A percentile compares a stretch with the other conserved stretches of the same genome.
Conservation (phyloP, 2,888 invertebrate genomes). For the Molorchus minor region DNA sequence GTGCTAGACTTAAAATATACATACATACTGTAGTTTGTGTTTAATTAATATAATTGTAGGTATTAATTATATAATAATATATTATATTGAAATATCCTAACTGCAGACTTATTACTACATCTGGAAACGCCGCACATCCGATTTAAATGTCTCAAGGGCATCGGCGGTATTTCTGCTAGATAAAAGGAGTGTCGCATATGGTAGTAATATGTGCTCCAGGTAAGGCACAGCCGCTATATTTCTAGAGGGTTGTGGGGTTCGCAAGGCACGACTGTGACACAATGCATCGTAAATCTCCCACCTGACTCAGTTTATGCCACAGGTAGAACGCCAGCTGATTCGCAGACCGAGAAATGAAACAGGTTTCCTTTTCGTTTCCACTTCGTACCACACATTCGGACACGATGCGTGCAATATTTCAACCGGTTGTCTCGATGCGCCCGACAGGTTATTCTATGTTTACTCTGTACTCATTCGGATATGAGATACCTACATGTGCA, state of each 20-base stretch:
- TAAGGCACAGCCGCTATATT: conserved; percentile 7
- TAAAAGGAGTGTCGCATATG: too few relatives aligned
- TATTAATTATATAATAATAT: too few relatives aligned
- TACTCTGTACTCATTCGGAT: neutral
- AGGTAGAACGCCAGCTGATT: conserved; percentile 27
- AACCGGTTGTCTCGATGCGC: neutral
- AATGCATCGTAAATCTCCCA: conserved; percentile 23
- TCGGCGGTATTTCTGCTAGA: too few relatives aligned
- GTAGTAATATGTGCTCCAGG: too few relatives aligned
- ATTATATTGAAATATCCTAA: too few relatives aligned
- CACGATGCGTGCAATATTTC: neutral
- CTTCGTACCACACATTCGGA: neutral
- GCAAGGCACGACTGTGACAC: conserved; percentile 20
- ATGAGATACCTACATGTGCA: neutral
- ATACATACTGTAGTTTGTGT: too few relatives aligned
- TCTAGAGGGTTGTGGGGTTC: conserved; percentile 23
- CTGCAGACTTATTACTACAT: too few relatives aligned
- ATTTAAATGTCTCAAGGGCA: too few relatives aligned
- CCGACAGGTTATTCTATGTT: neutral
- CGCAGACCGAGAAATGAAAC: conserved; percentile 19
- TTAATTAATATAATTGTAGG: too few relatives aligned
- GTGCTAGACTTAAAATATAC: too few relatives aligned
- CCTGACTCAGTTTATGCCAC: conserved; percentile 26
- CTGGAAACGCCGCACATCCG: too few relatives aligned
- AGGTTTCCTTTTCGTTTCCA: conserved; percentile 9